phyloP scores from a whole-genome alignment of 2,113 vertebrate genomes.

The Uropsilus gracilis region DNA sequence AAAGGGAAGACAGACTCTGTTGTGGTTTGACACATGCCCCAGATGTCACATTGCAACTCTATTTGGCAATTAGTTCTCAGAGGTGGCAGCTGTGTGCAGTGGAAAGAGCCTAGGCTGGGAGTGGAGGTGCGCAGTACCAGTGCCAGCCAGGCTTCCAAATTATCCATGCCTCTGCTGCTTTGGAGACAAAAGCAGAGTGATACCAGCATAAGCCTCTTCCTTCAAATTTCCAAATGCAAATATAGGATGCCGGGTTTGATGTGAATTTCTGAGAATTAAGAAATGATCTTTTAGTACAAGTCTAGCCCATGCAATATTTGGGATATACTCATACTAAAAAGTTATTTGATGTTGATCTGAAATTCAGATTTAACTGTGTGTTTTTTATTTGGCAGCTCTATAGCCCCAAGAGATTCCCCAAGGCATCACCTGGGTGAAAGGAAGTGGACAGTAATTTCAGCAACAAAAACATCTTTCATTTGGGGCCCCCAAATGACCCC shows the following conservation, averaged over 20 bases:
- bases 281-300: neutral
- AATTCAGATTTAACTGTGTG: neutral
- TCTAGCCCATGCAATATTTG: neutral
- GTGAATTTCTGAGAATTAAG: neutral
- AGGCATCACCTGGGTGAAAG: neutral
- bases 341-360: neutral
- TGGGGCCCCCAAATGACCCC: neutral
- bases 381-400: neutral
- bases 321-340: neutral
- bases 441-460: neutral
- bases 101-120: neutral
- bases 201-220: neutral
- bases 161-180: neutral
- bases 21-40: slow-evolving; percentile 78
- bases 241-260: neutral
- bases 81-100: slow-evolving; percentile 58
- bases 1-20: slow-evolving; percentile 74
- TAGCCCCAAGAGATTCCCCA: neutral
- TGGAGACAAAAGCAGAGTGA: neutral
- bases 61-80: slow-evolving; percentile 46
- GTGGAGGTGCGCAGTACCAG: neutral
- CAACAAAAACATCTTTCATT: neutral
- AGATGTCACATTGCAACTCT: slow-evolving; percentile 67
- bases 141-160: neutral
- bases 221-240: neutral